Evolutionary conservation across 2,113 vertebrate genomes (phyloP).

Genomic region (Excalfactoria chinensis): DNA sequence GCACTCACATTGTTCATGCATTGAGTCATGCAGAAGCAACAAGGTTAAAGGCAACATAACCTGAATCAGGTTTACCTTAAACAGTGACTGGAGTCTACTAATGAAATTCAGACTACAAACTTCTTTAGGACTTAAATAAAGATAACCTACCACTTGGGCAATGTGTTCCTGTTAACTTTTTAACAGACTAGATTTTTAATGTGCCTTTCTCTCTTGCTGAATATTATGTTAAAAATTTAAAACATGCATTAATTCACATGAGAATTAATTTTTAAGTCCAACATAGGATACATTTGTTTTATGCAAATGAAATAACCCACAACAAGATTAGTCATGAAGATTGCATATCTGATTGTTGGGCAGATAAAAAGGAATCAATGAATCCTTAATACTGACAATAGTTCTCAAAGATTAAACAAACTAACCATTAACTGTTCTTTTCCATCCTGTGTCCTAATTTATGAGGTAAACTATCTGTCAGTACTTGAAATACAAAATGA

Average conservation of each 20-base stretch:
- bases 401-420: not conserved
- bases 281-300: conserved; percentile 2
- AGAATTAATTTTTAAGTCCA: conserved; percentile 5
- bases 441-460: not conserved
- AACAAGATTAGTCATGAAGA: not conserved
- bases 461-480: not conserved
- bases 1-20: not conserved
- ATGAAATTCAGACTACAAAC: not conserved
- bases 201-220: not conserved
- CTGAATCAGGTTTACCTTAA: not conserved
- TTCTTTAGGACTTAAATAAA: not conserved
- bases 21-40: not conserved
- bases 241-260: not conserved
- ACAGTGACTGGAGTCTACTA: not conserved
- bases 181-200: not conserved
- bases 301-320: not conserved
- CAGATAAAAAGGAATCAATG: not conserved
- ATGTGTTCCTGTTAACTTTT: not conserved
- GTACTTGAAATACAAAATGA: not conserved
- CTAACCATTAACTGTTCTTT: not conserved
- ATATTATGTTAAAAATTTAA: not conserved
- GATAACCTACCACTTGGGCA: not conserved
- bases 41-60: not conserved
- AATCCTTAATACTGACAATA: not conserved
- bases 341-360: not conserved